A percentile compares a stretch with the other conserved stretches of the same genome.
phyloP scores from a whole-genome alignment of 2,113 vertebrate species.

The Lutjanus erythropterus region DNA sequence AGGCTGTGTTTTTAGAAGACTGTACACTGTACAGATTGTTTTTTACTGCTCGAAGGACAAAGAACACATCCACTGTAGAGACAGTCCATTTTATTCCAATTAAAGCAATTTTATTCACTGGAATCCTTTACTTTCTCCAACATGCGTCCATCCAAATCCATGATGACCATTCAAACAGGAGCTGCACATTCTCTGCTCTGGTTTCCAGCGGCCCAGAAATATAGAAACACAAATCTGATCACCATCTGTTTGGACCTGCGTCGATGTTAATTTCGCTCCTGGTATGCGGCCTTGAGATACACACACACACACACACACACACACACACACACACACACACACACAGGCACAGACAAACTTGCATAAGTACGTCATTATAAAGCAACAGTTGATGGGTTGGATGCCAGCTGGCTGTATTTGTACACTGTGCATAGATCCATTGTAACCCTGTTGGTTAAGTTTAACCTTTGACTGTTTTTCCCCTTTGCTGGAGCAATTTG shows the following conservation, averaged over 20 bases:
- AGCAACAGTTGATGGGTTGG: background rate
- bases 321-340: conserved; percentile 8
- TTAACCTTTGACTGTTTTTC: background rate
- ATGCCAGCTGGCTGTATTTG: conserved; percentile 10
- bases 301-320: conserved; percentile 21
- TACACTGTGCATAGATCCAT: background rate
- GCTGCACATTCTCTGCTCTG: conserved; percentile 30
- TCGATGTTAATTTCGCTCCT: conserved; percentile 22
- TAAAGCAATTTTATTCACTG: conserved; percentile 14
- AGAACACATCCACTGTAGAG: background rate
- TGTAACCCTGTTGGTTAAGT: background rate
- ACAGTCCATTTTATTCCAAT: conserved; percentile 11
- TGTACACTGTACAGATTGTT: background rate
- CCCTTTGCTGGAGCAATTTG: background rate
- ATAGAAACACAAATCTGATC: conserved; percentile 43
- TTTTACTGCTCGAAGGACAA: conserved; percentile 37
- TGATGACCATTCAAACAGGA: conserved; percentile 52
- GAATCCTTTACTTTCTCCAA: conserved; percentile 4
- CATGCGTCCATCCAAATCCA: conserved; percentile 15
- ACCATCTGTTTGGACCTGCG: conserved; percentile 35
- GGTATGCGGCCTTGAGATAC: conserved; percentile 34
- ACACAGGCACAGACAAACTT: conserved; percentile 27
- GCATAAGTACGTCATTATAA: conserved; percentile 35
- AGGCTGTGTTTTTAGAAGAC: conserved; percentile 1
- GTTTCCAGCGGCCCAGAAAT: conserved; percentile 42